A percentile compares a stretch with the other conserved stretches of the same genome.
phyloP scores from a whole-genome alignment of 2,797 vertebrate species.

The Syngnathus acus region DNA sequence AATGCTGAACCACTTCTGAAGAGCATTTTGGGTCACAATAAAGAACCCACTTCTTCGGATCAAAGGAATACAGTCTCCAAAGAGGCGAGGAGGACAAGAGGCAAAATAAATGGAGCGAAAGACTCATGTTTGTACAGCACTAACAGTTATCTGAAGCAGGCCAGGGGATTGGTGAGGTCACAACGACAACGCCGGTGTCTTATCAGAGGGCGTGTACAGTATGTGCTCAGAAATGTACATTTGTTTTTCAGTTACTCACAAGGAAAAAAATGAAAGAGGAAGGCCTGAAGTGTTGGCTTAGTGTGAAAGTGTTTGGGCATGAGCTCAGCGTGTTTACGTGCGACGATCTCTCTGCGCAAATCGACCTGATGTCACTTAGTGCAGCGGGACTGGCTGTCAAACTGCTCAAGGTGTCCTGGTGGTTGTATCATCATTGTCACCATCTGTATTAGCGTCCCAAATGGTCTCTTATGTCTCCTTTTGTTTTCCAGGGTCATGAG shows the following conservation, averaged over 20 bases:
- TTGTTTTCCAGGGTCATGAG: conserved; percentile 74
- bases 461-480: conserved; percentile 6
- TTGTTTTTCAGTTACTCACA: conserved; percentile 64
- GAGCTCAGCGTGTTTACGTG: conserved; percentile 76
- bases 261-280: conserved; percentile 32
- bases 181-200: conserved; percentile 4
- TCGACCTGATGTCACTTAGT: conserved; percentile 68
- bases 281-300: conserved; percentile 62
- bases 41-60: conserved; percentile 24
- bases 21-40: conserved; percentile 58
- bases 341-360: conserved; percentile 57
- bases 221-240: conserved; percentile 4
- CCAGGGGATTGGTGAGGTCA: conserved; percentile 72
- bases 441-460: background rate
- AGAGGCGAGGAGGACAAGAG: conserved; percentile 31
- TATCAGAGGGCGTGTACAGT: background rate
- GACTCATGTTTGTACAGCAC: conserved; percentile 63
- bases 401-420: conserved; percentile 74
- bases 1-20: conserved; percentile 72
- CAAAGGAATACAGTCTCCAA: conserved; percentile 23
- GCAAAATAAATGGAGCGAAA: conserved; percentile 42
- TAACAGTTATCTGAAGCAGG: conserved; percentile 61
- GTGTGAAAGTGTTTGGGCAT: conserved; percentile 79
- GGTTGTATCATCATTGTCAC: background rate
- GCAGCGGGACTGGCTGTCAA: conserved; percentile 70